A percentile compares a stretch with the other conserved stretches of the same genome.
phyloP scores from a whole-genome alignment of 1,140 invertebrate genomes.

The Zophobas atratus region DNA sequence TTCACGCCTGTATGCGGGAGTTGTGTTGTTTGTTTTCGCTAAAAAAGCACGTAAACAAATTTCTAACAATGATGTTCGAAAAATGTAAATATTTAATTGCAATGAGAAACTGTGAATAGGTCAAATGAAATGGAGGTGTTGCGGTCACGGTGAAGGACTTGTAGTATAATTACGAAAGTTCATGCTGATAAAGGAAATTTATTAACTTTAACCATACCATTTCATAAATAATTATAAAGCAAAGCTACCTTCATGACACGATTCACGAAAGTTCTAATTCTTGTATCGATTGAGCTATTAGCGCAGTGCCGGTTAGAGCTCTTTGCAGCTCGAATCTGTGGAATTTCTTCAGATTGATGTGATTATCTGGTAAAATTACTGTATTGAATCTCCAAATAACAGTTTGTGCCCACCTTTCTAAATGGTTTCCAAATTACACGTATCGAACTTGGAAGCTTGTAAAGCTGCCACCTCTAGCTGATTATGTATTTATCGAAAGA shows the following conservation, averaged over 20 bases:
- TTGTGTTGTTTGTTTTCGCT: not conserved
- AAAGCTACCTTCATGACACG: constrained; percentile 18
- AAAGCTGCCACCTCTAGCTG: too few species aligned
- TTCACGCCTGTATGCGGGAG: not conserved
- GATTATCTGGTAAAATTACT: too few species aligned
- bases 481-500: too few species aligned
- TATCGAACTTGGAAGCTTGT: too few species aligned
- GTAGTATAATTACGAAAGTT: constrained; percentile 16
- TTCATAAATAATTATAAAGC: constrained; percentile 35
- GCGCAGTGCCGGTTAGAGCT: not conserved
- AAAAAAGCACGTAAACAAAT: not conserved
- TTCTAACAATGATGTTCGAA: not conserved
- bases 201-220: constrained; percentile 27
- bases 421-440: too few species aligned
- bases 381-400: too few species aligned
- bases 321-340: not conserved
- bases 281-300: constrained; percentile 11
- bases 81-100: not conserved
- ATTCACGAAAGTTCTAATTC: constrained; percentile 23
- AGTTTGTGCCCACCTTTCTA: too few species aligned
- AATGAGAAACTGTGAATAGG: not conserved
- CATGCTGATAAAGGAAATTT: constrained; percentile 30
- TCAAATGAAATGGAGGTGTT: not conserved
- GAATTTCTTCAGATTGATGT: not conserved
- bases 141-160: constrained; percentile 18